phyloP scores from a whole-genome alignment of 2,797 vertebrate genomes.

The Pitangus sulphuratus region DNA sequence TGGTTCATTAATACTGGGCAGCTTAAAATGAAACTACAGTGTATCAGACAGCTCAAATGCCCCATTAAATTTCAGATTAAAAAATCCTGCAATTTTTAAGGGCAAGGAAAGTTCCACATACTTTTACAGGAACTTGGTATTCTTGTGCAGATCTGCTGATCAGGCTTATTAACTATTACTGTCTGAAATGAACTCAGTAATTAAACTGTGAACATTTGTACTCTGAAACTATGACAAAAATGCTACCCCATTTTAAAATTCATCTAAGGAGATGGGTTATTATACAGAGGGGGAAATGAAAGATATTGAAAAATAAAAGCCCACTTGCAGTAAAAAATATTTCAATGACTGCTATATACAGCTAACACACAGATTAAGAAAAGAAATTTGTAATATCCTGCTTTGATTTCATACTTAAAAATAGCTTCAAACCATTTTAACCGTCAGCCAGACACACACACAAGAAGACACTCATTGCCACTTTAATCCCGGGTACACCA shows the following conservation, averaged over 20 bases:
- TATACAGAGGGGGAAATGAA: not conserved
- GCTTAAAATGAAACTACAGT: slow-evolving; percentile 65
- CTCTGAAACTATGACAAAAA: slow-evolving; percentile 39
- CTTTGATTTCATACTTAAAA: slow-evolving; percentile 56
- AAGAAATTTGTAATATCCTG: slow-evolving; percentile 41
- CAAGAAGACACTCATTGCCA: slow-evolving; percentile 50
- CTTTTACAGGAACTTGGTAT: slow-evolving; percentile 44
- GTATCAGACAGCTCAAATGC: slow-evolving; percentile 16
- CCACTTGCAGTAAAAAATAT: not conserved
- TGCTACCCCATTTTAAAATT: not conserved
- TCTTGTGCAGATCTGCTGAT: slow-evolving; percentile 32
- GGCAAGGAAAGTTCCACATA: slow-evolving; percentile 40
- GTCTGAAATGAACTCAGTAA: slow-evolving; percentile 43
- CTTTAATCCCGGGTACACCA: slow-evolving; percentile 68
- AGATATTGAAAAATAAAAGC: not conserved
- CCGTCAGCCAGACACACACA: slow-evolving; percentile 3
- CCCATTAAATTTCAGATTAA: slow-evolving; percentile 35
- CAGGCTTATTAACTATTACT: slow-evolving; percentile 55
- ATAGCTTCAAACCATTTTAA: slow-evolving; percentile 58
- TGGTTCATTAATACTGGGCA: slow-evolving; percentile 40
- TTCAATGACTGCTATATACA: not conserved
- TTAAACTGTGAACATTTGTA: slow-evolving; percentile 24
- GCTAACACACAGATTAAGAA: slow-evolving; percentile 2
- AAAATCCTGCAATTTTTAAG: slow-evolving; percentile 46
- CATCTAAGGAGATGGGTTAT: not conserved